Evolutionary conservation across 2,888 invertebrate genomes (phyloP).

Genomic region (Plagiodera versicolora): DNA sequence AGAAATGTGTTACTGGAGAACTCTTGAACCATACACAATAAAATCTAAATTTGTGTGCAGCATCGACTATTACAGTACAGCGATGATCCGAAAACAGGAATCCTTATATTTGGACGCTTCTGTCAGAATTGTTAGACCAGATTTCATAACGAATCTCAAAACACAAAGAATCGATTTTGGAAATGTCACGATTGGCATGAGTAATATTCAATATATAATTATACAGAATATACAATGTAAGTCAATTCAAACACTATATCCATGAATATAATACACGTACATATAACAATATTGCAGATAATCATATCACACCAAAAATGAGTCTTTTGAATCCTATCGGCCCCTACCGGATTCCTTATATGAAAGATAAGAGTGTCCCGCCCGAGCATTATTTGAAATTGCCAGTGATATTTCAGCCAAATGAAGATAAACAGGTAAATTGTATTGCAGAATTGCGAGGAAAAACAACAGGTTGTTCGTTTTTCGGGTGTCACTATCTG

Average conservation of each 20-base stretch:
- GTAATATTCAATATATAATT: slow-evolving; percentile 25
- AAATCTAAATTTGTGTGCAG: slow-evolving; percentile 31
- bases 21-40: slow-evolving; percentile 33
- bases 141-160: slow-evolving; percentile 36
- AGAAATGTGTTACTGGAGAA: slow-evolving; percentile 40
- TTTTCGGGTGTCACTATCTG: no score
- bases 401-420: slow-evolving; percentile 33
- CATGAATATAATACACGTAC: neutral
- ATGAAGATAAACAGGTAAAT: slow-evolving; percentile 22
- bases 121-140: slow-evolving; percentile 35
- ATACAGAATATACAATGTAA: slow-evolving; percentile 38
- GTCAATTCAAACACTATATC: neutral
- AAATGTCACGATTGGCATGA: slow-evolving; percentile 33
- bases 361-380: slow-evolving; percentile 26
- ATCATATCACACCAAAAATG: slow-evolving; percentile 24
- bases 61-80: slow-evolving; percentile 30
- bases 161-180: slow-evolving; percentile 38
- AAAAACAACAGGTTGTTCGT: no score
- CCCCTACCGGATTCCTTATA: slow-evolving; percentile 29
- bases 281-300: slow-evolving; percentile 28
- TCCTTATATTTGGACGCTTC: slow-evolving; percentile 28
- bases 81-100: slow-evolving; percentile 26
- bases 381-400: slow-evolving; percentile 34
- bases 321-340: slow-evolving; percentile 32
- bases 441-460: no score